Base-by-base conservation (phyloP, 2,113 vertebrate species). In the Varanus salvator region DNA sequence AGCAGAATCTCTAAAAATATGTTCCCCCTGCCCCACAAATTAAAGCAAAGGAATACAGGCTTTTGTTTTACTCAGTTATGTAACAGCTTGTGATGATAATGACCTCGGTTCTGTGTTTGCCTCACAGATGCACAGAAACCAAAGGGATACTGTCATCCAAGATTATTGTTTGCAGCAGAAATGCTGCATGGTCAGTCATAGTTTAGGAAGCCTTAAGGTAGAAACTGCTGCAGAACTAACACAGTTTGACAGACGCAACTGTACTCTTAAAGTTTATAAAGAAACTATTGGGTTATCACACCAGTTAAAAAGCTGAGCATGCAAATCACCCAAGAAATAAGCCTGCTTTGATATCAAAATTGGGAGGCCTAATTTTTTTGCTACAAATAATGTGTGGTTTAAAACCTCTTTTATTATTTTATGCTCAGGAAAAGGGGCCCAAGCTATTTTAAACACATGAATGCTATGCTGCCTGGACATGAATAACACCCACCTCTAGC, bases 131-230 rank as follows among this genome's bases (percentile, higher is more conserved):
- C 57, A 92, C 84, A 92, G 82, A 92, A 95, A 93, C 86, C 92
- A 91, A 93, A 92, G 89, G 91, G 96, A 96, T 95, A 85, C 94
- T 97, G 97, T 97, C 97, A 97, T 93, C 89, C 93, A 93, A 92
- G 97, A 97, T 98, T 96, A 97, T 66, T 95, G 88, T 96, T 95
- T 92, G 86, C 92, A 95, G 90, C 66, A 95, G 86, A 94, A 95
- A 86, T 93, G 82, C 94, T 96, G 95, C 93, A 94, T 91, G 95
- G 93, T 95, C 95, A 96, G 94, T 96, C 92, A 91, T 91, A 94
- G 91, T 96, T 94, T 95, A 94, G 75, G 92, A 90, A 90, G 95
- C 96, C 95, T 19, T 84, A 95, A 96, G 96, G 93, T 82, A 96
- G 75, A 95, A 92, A 89, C 19, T 50, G 90, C 93, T 95, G 92